phyloP scores from a whole-genome alignment of 2,113 vertebrate species.

The Leptocoma aspasia region DNA sequence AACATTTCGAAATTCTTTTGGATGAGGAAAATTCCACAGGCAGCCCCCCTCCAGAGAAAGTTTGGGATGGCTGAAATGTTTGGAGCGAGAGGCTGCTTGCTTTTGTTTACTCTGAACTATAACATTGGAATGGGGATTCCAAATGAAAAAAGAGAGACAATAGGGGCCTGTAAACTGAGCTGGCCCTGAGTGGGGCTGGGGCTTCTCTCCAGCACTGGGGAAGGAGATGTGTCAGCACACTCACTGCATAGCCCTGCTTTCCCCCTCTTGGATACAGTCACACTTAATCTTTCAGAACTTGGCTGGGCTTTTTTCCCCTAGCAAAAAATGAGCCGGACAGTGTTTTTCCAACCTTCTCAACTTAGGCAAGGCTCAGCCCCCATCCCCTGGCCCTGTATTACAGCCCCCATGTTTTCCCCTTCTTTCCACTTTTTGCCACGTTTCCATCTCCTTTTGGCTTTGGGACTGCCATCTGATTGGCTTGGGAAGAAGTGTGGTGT shows the following conservation, averaged over 20 bases:
- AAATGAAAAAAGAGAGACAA: slow-evolving; percentile 9
- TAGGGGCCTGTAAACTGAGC: slow-evolving; percentile 36
- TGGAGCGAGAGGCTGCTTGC: slow-evolving; percentile 52
- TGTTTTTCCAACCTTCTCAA: slow-evolving; percentile 42
- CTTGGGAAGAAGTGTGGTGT: not conserved
- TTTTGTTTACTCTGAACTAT: slow-evolving; percentile 54
- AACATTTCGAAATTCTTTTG: slow-evolving; percentile 66
- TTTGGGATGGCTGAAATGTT: slow-evolving; percentile 62
- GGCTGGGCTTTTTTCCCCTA: not conserved
- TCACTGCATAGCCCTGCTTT: not conserved
- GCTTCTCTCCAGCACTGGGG: not conserved
- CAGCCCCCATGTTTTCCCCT: not conserved
- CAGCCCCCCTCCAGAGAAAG: slow-evolving; percentile 59
- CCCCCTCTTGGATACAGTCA: not conserved
- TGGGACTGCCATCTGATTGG: not conserved
- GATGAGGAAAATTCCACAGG: slow-evolving; percentile 49
- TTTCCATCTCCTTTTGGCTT: not conserved
- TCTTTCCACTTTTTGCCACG: not conserved
- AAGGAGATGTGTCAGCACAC: slow-evolving; percentile 44
- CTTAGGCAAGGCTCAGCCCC: not conserved
- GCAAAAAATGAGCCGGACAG: not conserved
- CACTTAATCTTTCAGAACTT: slow-evolving; percentile 41
- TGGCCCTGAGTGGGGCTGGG: not conserved
- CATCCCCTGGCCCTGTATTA: not conserved
- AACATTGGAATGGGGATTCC: not conserved